Evolutionary conservation across 1,140 invertebrate genomes (phyloP).

Genomic region (Drosophila pectinifera): DNA sequence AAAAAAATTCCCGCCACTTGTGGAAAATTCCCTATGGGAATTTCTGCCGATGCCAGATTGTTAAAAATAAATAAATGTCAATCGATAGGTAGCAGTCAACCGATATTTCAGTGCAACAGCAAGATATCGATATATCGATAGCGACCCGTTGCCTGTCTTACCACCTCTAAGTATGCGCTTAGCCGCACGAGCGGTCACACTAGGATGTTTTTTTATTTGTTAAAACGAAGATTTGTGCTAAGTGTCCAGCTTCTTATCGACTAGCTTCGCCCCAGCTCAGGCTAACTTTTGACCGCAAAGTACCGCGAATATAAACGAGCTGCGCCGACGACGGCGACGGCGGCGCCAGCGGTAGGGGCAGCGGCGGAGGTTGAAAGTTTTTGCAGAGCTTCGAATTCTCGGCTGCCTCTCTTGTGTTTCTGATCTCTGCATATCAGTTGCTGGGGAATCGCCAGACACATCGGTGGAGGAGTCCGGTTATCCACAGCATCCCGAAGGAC

Average conservation of each 20-base stretch:
- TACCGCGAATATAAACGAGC: slow-evolving; percentile 2
- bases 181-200: slow-evolving; percentile 10
- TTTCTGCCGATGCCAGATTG: too few relatives aligned
- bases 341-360: slow-evolving; percentile 4
- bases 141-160: too few relatives aligned
- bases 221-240: slow-evolving; percentile 13
- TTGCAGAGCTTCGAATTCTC: slow-evolving; percentile 2
- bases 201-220: slow-evolving; percentile 14
- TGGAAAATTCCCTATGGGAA: too few relatives aligned
- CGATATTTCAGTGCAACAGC: too few relatives aligned
- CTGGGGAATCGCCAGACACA: background rate
- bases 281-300: background rate
- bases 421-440: background rate
- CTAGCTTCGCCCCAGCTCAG: background rate
- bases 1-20: too few relatives aligned
- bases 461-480: background rate
- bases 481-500: background rate
- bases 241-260: slow-evolving; percentile 2
- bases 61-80: background rate
- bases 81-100: background rate
- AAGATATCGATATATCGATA: background rate
- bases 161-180: background rate
- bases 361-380: slow-evolving; percentile 1
- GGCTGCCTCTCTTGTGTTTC: slow-evolving; percentile 1
- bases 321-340: slow-evolving; percentile 15